A percentile compares a stretch with the other conserved stretches of the same genome.
Conservation (phyloP, 2,888 invertebrate species). For the Caenorhabditis panamensis region DNA sequence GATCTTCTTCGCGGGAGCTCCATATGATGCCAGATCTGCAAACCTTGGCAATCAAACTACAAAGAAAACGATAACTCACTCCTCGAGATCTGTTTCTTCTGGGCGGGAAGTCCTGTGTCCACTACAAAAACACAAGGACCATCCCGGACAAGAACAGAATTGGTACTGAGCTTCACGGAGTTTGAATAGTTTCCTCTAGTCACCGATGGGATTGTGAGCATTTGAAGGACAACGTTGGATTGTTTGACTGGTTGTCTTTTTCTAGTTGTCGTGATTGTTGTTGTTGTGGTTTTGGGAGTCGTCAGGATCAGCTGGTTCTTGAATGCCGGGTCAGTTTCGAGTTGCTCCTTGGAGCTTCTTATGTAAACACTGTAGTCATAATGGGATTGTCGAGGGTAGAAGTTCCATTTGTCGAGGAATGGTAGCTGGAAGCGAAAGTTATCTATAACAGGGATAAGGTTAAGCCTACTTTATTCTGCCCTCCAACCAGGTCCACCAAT, state of each 20-base stretch:
- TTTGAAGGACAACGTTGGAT: conserved; percentile 50
- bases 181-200: conserved; percentile 61
- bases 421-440: conserved; percentile 8
- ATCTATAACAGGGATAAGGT: neutral
- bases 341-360: conserved; percentile 34
- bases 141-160: conserved; percentile 65
- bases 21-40: conserved; percentile 62
- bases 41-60: too few species aligned
- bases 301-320: conserved; percentile 49
- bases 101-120: conserved; percentile 67
- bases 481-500: conserved; percentile 65
- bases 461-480: conserved; percentile 48
- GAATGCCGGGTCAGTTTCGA: conserved; percentile 40
- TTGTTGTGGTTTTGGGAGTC: conserved; percentile 45
- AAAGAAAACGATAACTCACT: conserved; percentile 29
- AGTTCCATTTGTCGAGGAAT: conserved; percentile 47
- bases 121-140: conserved; percentile 64
- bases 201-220: conserved; percentile 49
- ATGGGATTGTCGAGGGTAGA: conserved; percentile 52
- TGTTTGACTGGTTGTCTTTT: conserved; percentile 31
- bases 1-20: conserved; percentile 58
- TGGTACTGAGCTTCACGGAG: conserved; percentile 58
- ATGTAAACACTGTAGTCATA: conserved; percentile 62
- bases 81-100: conserved; percentile 63
- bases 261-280: conserved; percentile 26